Conservation (phyloP, 2,113 vertebrate species). For the Pelecanus crispus region DNA sequence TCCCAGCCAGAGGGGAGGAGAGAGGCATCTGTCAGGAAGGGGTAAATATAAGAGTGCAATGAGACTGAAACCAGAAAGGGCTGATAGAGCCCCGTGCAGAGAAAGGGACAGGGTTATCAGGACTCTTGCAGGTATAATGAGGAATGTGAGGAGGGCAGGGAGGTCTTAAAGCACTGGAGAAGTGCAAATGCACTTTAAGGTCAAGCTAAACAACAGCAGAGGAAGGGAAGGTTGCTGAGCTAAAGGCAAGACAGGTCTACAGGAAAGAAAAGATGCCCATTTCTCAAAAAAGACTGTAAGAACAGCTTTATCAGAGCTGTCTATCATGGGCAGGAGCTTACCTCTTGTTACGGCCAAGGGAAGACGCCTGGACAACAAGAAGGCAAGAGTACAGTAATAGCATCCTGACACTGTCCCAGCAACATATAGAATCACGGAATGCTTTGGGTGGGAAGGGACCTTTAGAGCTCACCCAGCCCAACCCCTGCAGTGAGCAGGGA, state of each 20-base stretch:
- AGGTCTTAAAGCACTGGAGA: not conserved
- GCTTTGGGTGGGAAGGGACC: no score
- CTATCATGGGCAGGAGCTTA: not conserved
- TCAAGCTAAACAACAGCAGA: not conserved
- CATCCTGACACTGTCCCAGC: not conserved
- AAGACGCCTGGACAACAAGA: not conserved
- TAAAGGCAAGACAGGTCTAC: not conserved
- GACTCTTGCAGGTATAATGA: not conserved
- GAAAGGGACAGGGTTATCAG: not conserved
- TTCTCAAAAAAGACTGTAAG: not conserved
- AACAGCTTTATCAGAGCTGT: not conserved
- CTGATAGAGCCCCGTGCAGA: not conserved
- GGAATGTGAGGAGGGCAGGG: not conserved
- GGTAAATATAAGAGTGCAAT: not conserved
- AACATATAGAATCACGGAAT: no score
- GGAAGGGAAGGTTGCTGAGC: not conserved
- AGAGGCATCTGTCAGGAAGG: not conserved
- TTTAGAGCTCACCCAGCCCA: no score
- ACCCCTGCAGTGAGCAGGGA: no score
- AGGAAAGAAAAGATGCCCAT: not conserved
- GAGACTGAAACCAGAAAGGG: not conserved
- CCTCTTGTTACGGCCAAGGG: not conserved
- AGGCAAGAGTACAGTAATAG: not conserved
- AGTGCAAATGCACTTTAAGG: not conserved
- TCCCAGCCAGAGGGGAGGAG: not conserved